Base-by-base conservation (phyloP, 2,113 vertebrate genomes). In the Oncorhynchus nerka region DNA sequence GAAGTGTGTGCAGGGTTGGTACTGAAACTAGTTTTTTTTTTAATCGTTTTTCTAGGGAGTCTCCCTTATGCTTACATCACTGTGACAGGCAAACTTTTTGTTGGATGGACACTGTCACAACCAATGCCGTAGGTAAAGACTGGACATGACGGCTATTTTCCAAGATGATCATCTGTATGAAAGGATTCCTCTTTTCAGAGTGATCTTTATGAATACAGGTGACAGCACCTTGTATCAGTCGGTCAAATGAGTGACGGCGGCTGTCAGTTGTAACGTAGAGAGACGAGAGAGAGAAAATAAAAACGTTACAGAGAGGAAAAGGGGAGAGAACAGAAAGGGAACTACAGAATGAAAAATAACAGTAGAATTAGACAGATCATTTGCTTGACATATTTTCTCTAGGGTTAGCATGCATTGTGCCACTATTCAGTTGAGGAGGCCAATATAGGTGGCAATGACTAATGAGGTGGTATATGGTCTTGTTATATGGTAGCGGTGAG, bases 41-140 rank as follows among this genome's bases (percentile, higher is more conserved):
- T 11, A 0, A 13, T 26, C 0, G 11, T 65, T 26, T 65, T 16
- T 13, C 62, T 28, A 26, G 26, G 39, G 62, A 24, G 62, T 24
- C 11, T 9, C 62, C 62, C 62, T 65, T 26, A 26, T 19, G 4
- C 22, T 26, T 28, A 26, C 26, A 22, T 65, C 65, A 67, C 65
- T 67, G 66, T 15, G 66, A 78, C 65, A 65, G 32, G 13, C 32
- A 69, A 24, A 49, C 68, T 45, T 67, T 67, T 59, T 67, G 62
- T 5, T 22, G 24, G 4, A 74, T 69, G 51, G 71, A 70, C 2
- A 48, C 26, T 48, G 78, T 61, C 81, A 75, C 34, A 70, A 69
- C 67, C 76, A 68, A 6, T 69, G 78, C 39, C 9, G 11, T 45
- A 45, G 9, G 39, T 45, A 45, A 45, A 45, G 39, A 45, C 39